Evolutionary conservation across 2,888 invertebrate genomes (phyloP), one percentile per base, ranked within the genome.

Genomic region (Acrocera orbiculus): DNA sequence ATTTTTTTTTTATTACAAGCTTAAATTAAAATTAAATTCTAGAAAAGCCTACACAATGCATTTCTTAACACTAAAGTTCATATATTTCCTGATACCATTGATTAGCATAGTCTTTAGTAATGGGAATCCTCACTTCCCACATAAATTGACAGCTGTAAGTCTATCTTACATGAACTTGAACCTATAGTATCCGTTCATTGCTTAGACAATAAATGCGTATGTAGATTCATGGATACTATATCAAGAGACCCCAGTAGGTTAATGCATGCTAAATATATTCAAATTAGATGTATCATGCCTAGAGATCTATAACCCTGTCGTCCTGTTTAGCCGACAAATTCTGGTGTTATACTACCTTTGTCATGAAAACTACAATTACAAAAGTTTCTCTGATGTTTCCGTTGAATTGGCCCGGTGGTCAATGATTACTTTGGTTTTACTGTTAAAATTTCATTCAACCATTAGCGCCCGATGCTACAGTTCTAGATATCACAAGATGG

Each of bases 211-310:
- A n/a, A n/a, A n/a, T n/a, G n/a, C n/a, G n/a, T n/a, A n/a, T n/a
- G n/a, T n/a, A n/a, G n/a, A n/a, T n/a, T n/a, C n/a, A n/a, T n/a
- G n/a, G n/a, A n/a, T n/a, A n/a, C n/a, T n/a, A n/a, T n/a, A n/a
- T 19, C 19, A 7, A 8, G 19, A 19, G 8, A 8, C 19, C 2
- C 30, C 27, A 42, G 44, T 58, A 54, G 58, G 58, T 56, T 58
- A 58, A 58, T 58, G 56, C 51, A 58, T 58, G 58, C 51, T 54
- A 58, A 58, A 49, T 46, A 48, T 46, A 54, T 54, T 55, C 54
- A 55, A 54, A 54, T 54, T 51, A 52, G 51, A 54, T 54, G 54
- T 55, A 54, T 55, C 55, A 47, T 44, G 42, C 39, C 44, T 46
- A 46, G 44, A 51, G 49, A 58, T 58, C 58, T 56, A 43, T 35